Conservation (phyloP, 2,888 invertebrate genomes). For the Amphipyra berbera region DNA sequence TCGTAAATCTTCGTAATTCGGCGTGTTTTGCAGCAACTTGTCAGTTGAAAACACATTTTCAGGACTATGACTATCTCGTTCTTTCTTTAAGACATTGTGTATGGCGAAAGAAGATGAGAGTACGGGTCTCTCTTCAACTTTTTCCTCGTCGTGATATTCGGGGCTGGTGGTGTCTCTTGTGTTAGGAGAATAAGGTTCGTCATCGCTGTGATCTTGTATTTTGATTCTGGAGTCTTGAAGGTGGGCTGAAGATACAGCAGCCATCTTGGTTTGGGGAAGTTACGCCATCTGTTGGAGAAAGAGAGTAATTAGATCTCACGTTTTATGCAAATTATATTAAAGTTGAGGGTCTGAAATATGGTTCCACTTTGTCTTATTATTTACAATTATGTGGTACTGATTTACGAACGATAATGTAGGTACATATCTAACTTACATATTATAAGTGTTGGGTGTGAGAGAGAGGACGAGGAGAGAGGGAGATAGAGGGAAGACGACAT, state of each 20-base stretch:
- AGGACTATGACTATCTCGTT: slow-evolving; percentile 83
- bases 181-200: slow-evolving; percentile 84
- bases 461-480: too few species aligned
- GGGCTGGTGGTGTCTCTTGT: slow-evolving; percentile 82
- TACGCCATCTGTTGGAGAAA: slow-evolving; percentile 82
- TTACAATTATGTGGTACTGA: too few species aligned
- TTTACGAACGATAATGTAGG: too few species aligned
- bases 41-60: slow-evolving; percentile 88
- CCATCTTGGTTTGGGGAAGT: slow-evolving; percentile 74
- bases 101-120: slow-evolving; percentile 85
- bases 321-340: not conserved
- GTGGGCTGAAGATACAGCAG: slow-evolving; percentile 85
- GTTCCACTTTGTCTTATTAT: too few species aligned
- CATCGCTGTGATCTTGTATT: slow-evolving; percentile 85
- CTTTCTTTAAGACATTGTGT: slow-evolving; percentile 87
- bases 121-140: slow-evolving; percentile 74
- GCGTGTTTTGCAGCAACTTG: slow-evolving; percentile 83
- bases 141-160: slow-evolving; percentile 82
- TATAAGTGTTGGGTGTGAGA: too few species aligned
- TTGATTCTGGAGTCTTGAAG: slow-evolving; percentile 80
- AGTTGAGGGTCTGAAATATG: too few species aligned
- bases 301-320: not conserved
- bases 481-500: too few species aligned
- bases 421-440: too few species aligned
- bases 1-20: slow-evolving; percentile 76